Evolutionary conservation across 2,888 invertebrate genomes (phyloP).

Genomic region (Callyntrura guangdongensis): DNA sequence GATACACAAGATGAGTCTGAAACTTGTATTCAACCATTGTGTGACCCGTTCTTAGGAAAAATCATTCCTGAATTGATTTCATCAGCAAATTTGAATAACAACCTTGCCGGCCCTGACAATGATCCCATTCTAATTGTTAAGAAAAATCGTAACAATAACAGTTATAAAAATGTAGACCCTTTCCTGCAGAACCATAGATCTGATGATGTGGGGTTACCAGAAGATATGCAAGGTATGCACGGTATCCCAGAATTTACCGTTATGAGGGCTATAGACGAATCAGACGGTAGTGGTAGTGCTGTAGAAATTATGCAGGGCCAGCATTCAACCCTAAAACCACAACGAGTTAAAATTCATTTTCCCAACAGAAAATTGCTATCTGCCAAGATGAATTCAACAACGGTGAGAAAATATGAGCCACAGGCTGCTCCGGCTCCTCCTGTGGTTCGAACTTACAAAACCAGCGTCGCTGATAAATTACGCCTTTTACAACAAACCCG

Average conservation of each 20-base stretch:
- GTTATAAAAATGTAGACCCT: background rate
- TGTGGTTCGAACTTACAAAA: background rate
- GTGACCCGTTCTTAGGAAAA: slow-evolving; percentile 56
- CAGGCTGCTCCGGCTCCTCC: background rate
- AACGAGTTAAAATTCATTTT: slow-evolving; percentile 16
- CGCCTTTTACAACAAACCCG: background rate
- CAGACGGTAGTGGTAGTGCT: background rate
- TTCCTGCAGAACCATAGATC: slow-evolving; percentile 7
- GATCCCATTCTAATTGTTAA: slow-evolving; percentile 60
- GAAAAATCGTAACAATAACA: background rate
- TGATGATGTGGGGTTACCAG: background rate
- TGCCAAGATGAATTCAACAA: slow-evolving; percentile 48
- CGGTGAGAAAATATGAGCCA: slow-evolving; percentile 9
- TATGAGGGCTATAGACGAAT: slow-evolving; percentile 21
- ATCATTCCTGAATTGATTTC: slow-evolving; percentile 54
- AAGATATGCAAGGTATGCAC: background rate
- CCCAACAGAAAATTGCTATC: slow-evolving; percentile 33
- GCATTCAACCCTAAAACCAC: background rate
- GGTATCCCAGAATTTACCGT: slow-evolving; percentile 19
- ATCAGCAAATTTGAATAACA: background rate
- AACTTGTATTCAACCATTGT: slow-evolving; percentile 48
- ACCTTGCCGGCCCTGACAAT: background rate
- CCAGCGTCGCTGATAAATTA: background rate
- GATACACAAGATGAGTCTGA: background rate
- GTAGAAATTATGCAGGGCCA: slow-evolving; percentile 8